These are phyloP conservation scores for Drosophila virilis DNA, from an alignment of 1,140 invertebrate species.

Conservation along the genomic window DNA sequence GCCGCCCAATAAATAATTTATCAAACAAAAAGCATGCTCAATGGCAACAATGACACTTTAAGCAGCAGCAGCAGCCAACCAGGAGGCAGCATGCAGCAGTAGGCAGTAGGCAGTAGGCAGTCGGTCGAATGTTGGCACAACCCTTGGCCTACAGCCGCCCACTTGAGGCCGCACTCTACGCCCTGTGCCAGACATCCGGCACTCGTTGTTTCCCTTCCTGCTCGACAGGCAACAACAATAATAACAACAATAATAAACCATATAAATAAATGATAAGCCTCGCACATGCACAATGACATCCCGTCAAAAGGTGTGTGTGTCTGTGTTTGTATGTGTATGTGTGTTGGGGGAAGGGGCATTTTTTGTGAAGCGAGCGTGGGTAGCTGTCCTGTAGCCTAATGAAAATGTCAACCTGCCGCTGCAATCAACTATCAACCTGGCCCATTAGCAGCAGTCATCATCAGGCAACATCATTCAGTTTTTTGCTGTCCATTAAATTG, in stretches of 20 bases:
- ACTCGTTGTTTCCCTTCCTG: constrained; percentile 23
- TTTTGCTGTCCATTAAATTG: neutral
- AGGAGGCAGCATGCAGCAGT: constrained; percentile 3
- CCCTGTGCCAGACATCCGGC: constrained; percentile 39
- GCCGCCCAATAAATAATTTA: constrained; percentile 68
- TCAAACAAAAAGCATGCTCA: constrained; percentile 76
- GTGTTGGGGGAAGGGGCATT: neutral
- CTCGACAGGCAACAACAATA: constrained; percentile 6
- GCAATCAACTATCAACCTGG: constrained; percentile 17
- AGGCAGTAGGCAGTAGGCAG: constrained; percentile 40
- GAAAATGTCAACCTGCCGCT: constrained; percentile 51
- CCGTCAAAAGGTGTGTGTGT: constrained; percentile 6
- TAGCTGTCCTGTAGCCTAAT: constrained; percentile 13
- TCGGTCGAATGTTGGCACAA: constrained; percentile 30
- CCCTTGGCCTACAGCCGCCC: constrained; percentile 26
- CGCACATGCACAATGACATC: constrained; percentile 56
- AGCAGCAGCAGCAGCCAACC: constrained; percentile 53
- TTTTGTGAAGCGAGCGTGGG: too few species aligned
- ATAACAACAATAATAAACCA: constrained; percentile 70
- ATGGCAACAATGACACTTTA: constrained; percentile 76
- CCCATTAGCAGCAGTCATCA: constrained; percentile 11
- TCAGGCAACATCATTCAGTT: constrained; percentile 6
- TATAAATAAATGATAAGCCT: constrained; percentile 77
- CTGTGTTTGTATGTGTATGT: neutral
- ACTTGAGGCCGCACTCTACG: constrained; percentile 31